Conservation (phyloP, 2,888 invertebrate species). For the Brachynemurus nebulosus region DNA sequence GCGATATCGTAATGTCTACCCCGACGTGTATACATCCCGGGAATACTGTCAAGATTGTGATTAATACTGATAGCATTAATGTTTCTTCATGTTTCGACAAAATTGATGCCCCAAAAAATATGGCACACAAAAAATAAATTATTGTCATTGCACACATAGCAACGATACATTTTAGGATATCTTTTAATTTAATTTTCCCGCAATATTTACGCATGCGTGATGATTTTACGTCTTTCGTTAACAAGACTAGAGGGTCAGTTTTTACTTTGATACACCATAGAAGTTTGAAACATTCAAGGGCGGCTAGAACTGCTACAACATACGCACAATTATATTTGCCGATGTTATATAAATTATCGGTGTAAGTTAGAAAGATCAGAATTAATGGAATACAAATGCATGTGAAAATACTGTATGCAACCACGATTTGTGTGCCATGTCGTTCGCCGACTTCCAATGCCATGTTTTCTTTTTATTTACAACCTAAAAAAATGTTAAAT, state of each 20-base stretch:
- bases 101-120: constrained; percentile 55
- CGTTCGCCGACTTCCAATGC: constrained; percentile 2
- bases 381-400: constrained; percentile 47
- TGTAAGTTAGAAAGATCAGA: constrained; percentile 40
- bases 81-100: constrained; percentile 50
- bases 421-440: constrained; percentile 15
- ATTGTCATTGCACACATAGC: constrained; percentile 34
- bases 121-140: constrained; percentile 43
- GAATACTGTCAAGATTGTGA: constrained; percentile 46
- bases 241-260: no score
- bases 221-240: constrained; percentile 9
- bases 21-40: constrained; percentile 49
- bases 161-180: constrained; percentile 36
- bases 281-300: constrained; percentile 41
- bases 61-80: constrained; percentile 45
- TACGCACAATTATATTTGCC: constrained; percentile 37
- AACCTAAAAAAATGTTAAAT: no score
- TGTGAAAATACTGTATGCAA: constrained; percentile 40
- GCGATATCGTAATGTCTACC: constrained; percentile 37
- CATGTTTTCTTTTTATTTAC: background rate
- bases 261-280: constrained; percentile 25
- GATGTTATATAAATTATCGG: constrained; percentile 42
- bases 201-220: constrained; percentile 27
- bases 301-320: constrained; percentile 27
- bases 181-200: constrained; percentile 33